These are phyloP conservation scores for Acanthis flammea DNA, from an alignment of 2,797 vertebrate species.

Conservation along the genomic window DNA sequence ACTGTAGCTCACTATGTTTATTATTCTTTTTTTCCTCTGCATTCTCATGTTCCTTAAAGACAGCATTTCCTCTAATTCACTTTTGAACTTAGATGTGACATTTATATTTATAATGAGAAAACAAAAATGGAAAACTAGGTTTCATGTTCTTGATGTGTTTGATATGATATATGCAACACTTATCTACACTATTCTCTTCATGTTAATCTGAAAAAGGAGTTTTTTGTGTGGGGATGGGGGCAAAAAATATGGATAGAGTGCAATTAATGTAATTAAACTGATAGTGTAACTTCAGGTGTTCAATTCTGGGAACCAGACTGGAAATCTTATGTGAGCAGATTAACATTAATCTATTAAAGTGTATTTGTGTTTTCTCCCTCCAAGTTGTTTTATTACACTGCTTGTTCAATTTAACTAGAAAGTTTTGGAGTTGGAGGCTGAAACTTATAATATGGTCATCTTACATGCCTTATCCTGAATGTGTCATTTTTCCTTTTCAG, in stretches of 20 bases:
- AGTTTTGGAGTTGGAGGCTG: background rate
- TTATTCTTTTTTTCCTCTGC: background rate
- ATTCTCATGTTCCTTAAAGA: background rate
- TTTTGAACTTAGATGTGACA: background rate
- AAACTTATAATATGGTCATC: background rate
- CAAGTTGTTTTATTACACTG: background rate
- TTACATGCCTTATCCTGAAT: background rate
- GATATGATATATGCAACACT: background rate
- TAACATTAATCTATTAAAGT: background rate
- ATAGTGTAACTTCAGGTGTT: background rate
- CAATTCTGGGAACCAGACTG: background rate
- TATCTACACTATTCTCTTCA: background rate
- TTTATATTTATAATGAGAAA: background rate
- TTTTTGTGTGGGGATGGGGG: background rate
- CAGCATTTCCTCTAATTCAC: background rate
- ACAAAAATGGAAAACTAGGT: background rate
- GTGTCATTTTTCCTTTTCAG: background rate
- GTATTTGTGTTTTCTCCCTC: background rate
- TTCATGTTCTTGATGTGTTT: background rate
- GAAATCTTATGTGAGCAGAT: background rate
- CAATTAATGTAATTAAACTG: background rate
- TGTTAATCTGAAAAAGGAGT: background rate
- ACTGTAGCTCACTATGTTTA: background rate
- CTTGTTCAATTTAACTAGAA: background rate
- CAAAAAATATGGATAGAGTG: background rate